These are phyloP conservation scores for Cremastinae sp. DNA, from an alignment of 2,888 invertebrate genomes.

Conservation along the genomic window DNA sequence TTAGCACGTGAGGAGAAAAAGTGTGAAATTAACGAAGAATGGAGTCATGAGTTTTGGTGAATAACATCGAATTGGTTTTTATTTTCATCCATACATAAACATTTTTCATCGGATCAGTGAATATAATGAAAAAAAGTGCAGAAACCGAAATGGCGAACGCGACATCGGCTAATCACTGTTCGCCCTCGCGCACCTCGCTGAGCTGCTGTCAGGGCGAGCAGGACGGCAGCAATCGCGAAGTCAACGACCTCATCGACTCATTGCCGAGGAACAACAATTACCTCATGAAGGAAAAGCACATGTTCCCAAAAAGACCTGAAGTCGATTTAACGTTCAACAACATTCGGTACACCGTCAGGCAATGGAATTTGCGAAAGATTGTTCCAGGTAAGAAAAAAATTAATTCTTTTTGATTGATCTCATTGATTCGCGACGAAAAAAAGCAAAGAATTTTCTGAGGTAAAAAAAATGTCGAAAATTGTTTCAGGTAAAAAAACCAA, in stretches of 20 bases:
- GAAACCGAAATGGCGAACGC: slow-evolving; percentile 65
- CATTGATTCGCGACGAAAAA: too few relatives aligned
- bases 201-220: slow-evolving; percentile 77
- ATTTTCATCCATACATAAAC: neutral
- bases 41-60: slow-evolving; percentile 42
- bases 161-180: slow-evolving; percentile 68
- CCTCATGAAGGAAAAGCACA: slow-evolving; percentile 76
- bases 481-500: too few relatives aligned
- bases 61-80: too few relatives aligned
- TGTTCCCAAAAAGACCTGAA: slow-evolving; percentile 83
- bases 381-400: slow-evolving; percentile 82
- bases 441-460: too few relatives aligned
- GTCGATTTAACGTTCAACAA: slow-evolving; percentile 87
- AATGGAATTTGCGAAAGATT: slow-evolving; percentile 82
- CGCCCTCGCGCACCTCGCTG: slow-evolving; percentile 75
- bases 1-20: neutral
- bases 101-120: neutral
- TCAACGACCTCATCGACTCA: slow-evolving; percentile 64
- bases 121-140: neutral
- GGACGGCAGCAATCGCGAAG: slow-evolving; percentile 71
- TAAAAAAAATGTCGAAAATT: too few relatives aligned
- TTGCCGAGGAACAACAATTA: slow-evolving; percentile 72
- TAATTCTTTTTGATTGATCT: neutral
- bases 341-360: slow-evolving; percentile 84
- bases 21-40: slow-evolving; percentile 17